Conservation (phyloP, 1,140 invertebrate species). For the Platyura marginata region DNA sequence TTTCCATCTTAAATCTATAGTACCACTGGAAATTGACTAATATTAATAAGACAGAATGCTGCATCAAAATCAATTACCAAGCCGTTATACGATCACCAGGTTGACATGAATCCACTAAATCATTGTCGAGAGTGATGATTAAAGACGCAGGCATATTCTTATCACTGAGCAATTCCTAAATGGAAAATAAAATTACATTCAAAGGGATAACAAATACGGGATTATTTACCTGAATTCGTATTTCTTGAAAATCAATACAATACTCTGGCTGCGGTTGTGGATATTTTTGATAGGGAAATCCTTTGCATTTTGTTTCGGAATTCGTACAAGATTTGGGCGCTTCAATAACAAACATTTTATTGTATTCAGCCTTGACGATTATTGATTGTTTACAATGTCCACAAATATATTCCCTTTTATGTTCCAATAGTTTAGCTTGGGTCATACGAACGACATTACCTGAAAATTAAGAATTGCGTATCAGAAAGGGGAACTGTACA, state of each 20-base stretch:
- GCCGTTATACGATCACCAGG: conserved; percentile 76
- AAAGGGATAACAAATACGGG: neutral
- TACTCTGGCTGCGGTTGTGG: conserved; percentile 30
- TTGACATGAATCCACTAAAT: conserved; percentile 72
- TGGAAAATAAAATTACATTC: neutral
- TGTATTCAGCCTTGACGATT: conserved; percentile 45
- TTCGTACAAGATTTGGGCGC: conserved; percentile 40
- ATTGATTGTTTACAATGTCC: conserved; percentile 55
- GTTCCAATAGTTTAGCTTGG: conserved; percentile 56
- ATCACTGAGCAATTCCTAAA: conserved; percentile 56
- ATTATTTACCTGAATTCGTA: conserved; percentile 53
- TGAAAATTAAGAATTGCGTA: conserved; percentile 10
- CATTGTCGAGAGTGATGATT: conserved; percentile 66
- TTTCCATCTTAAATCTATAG: conserved; percentile 54
- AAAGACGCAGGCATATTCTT: conserved; percentile 59
- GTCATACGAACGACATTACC: conserved; percentile 63
- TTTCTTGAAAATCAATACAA: conserved; percentile 79
- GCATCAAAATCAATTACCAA: conserved; percentile 31
- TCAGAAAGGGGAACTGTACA: conserved; percentile 27
- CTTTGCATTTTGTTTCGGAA: conserved; percentile 33
- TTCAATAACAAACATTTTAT: conserved; percentile 40
- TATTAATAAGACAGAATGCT: neutral
- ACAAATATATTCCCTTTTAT: conserved; percentile 53
- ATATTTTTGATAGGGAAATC: conserved; percentile 29
- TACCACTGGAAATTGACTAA: conserved; percentile 36